A percentile compares a stretch with the other conserved stretches of the same genome.
These are phyloP conservation scores for Baronia brevicornis DNA, from an alignment of 2,888 invertebrate genomes.

Conservation along the genomic window DNA sequence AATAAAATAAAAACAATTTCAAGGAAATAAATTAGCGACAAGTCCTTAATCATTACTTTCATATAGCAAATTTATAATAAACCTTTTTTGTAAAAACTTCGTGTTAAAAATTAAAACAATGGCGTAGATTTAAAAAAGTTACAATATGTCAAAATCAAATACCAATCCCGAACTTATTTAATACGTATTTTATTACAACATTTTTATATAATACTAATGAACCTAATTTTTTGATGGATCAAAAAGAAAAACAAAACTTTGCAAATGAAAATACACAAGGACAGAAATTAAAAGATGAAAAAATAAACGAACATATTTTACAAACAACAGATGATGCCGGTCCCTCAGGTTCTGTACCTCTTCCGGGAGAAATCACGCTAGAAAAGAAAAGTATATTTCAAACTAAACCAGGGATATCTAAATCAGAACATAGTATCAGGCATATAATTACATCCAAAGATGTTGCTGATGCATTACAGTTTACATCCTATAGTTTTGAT, in stretches of 20 bases:
- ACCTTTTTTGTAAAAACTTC: neutral
- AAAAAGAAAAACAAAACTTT: slow-evolving; percentile 33
- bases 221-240: slow-evolving; percentile 51
- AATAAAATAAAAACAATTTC: no score
- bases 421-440: slow-evolving; percentile 60
- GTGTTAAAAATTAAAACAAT: neutral
- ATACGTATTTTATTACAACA: slow-evolving; percentile 17
- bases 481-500: slow-evolving; percentile 45
- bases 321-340: slow-evolving; percentile 45
- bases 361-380: slow-evolving; percentile 48
- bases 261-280: slow-evolving; percentile 31
- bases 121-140: neutral
- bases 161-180: slow-evolving; percentile 16
- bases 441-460: slow-evolving; percentile 54
- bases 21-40: no score
- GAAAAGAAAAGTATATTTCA: slow-evolving; percentile 24
- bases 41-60: no score
- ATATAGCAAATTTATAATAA: no score
- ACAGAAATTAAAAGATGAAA: slow-evolving; percentile 27
- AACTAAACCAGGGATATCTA: slow-evolving; percentile 47
- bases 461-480: slow-evolving; percentile 48
- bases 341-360: slow-evolving; percentile 38
- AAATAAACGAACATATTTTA: slow-evolving; percentile 19
- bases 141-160: slow-evolving; percentile 19
- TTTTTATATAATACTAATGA: slow-evolving; percentile 43